Percentiles rank a stretch among this genome's conserved stretches.
These are phyloP conservation scores for Eupithecia vulgata DNA, from an alignment of 2,888 invertebrate species.

Conservation along the genomic window DNA sequence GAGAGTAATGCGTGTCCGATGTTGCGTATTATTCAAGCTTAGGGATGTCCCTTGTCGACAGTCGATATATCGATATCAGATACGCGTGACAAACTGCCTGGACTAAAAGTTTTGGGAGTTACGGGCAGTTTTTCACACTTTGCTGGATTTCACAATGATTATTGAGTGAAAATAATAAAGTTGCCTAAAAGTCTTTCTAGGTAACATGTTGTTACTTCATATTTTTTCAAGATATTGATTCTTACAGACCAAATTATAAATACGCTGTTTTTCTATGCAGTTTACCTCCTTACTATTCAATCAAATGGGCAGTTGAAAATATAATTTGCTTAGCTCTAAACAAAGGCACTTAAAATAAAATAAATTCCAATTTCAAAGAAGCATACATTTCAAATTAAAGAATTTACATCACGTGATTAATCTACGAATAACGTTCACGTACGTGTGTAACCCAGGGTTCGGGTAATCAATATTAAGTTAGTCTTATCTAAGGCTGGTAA, in stretches of 20 bases:
- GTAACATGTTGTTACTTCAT: not conserved
- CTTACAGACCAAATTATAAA: too few species aligned
- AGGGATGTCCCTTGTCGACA: constrained; percentile 28
- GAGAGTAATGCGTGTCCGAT: constrained; percentile 33
- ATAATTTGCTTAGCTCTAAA: not conserved
- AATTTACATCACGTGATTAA: not conserved
- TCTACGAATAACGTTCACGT: not conserved
- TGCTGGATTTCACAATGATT: not conserved
- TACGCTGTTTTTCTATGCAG: too few species aligned
- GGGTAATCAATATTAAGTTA: constrained; percentile 4
- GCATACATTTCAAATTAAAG: not conserved
- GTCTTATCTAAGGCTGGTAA: not conserved
- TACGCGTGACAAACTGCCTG: constrained; percentile 11
- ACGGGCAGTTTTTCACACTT: not conserved
- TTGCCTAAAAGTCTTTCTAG: not conserved
- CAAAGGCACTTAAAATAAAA: not conserved
- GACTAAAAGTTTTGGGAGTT: constrained; percentile 6
- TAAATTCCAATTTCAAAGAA: too few species aligned
- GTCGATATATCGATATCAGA: constrained; percentile 26
- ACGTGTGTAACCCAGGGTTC: not conserved
- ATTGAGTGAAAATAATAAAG: not conserved
- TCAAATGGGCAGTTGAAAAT: not conserved
- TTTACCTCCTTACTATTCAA: not conserved
- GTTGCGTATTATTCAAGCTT: constrained; percentile 30
- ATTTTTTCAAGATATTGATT: not conserved